A percentile compares a stretch with the other conserved stretches of the same genome.
Conservation (phyloP, 2,113 vertebrate species). For the Phylloscopus trochiloides region DNA sequence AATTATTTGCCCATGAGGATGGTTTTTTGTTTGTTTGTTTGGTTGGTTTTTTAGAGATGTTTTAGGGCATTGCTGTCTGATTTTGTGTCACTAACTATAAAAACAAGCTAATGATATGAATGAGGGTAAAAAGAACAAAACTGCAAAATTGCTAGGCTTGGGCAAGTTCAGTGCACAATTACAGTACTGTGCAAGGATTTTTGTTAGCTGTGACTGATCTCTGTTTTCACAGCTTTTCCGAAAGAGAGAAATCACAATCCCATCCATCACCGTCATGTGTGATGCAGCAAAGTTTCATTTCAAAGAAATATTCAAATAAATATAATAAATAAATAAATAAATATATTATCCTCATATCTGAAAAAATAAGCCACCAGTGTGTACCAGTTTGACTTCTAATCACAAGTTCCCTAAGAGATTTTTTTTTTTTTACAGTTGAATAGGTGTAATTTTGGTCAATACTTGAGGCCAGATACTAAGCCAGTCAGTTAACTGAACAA, state of each 20-base stretch:
- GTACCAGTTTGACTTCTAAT: not conserved
- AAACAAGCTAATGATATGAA: not conserved
- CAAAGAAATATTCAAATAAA: not conserved
- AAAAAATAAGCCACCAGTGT: not conserved
- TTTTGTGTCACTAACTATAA: not conserved
- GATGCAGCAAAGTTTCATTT: not conserved
- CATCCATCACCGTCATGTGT: not conserved
- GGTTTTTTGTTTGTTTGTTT: rapidly evolving
- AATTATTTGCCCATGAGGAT: not conserved
- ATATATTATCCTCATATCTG: not conserved
- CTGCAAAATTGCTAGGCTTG: not conserved
- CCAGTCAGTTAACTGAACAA: not conserved
- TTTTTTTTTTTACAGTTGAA: not conserved
- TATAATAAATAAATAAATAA: not conserved
- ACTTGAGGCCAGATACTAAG: not conserved
- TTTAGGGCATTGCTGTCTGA: not conserved
- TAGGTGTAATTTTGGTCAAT: not conserved
- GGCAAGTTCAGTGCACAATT: not conserved
- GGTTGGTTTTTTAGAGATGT: not conserved
- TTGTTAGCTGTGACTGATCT: not conserved
- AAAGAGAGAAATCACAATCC: not conserved
- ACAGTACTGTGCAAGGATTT: not conserved
- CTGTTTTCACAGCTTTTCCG: not conserved
- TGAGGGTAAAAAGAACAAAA: not conserved
- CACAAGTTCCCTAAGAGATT: not conserved